Conservation (phyloP, 2,113 vertebrate genomes). For the Sceloporus undulatus region DNA sequence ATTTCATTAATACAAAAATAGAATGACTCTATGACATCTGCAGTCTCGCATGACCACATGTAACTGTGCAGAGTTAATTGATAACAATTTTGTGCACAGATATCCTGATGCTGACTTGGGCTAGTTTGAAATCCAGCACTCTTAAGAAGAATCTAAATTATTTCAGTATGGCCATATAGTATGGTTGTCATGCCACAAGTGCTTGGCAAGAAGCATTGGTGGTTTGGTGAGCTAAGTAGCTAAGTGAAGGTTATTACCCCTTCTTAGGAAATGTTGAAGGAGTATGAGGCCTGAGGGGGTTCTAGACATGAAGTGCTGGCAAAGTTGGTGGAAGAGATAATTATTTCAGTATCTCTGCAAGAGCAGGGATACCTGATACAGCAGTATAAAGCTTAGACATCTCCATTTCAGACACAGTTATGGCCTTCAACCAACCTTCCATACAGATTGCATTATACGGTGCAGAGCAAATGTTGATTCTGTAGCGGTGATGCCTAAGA, state of each 20-base stretch:
- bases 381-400: background rate
- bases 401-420: background rate
- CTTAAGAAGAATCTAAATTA: background rate
- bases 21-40: constrained; percentile 28
- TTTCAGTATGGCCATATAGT: background rate
- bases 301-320: constrained; percentile 15
- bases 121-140: constrained; percentile 9
- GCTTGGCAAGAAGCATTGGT: background rate
- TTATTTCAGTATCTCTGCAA: constrained; percentile 5
- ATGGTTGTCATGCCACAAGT: constrained; percentile 6
- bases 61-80: constrained; percentile 16
- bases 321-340: constrained; percentile 1
- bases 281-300: background rate
- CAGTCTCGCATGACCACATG: constrained; percentile 24
- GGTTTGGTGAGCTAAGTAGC: constrained; percentile 3
- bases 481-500: background rate
- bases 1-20: constrained; percentile 49
- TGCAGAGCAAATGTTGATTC: background rate
- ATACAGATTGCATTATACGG: background rate
- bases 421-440: background rate
- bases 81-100: constrained; percentile 10
- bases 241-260: background rate
- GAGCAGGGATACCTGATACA: background rate
- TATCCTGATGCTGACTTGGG: constrained; percentile 14
- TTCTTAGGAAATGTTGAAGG: background rate